These are phyloP conservation scores for Pica pica DNA, from an alignment of 2,113 vertebrate genomes.

Conservation along the genomic window DNA sequence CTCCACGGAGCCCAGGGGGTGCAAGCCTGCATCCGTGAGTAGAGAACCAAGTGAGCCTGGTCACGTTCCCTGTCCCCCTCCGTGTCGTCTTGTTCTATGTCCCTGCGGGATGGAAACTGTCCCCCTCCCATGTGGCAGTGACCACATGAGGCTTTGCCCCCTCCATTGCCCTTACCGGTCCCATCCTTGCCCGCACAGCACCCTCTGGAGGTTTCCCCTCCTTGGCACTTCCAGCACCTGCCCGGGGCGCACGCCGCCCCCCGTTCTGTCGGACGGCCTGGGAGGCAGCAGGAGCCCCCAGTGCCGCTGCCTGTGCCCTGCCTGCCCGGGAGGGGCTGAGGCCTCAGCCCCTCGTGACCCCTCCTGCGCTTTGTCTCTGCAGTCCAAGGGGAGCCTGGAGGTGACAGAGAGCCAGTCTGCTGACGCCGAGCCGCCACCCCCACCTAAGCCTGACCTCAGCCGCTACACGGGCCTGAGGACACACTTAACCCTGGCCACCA, in stretches of 20 bases:
- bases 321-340: neutral
- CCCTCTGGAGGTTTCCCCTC: neutral
- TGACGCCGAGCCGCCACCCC: conserved; percentile 90
- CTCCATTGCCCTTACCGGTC: neutral
- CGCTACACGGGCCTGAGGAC: conserved; percentile 89
- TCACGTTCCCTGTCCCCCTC: neutral
- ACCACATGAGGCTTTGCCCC: neutral
- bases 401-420: conserved; percentile 94
- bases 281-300: neutral
- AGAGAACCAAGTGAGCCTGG: conserved; percentile 45
- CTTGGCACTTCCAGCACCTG: neutral
- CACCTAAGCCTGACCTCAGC: conserved; percentile 91
- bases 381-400: conserved; percentile 95
- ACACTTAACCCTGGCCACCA: conserved; percentile 77
- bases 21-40: conserved; percentile 30
- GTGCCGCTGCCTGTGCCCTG: fast-evolving
- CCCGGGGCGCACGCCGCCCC: fast-evolving
- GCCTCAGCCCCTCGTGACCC: neutral
- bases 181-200: fast-evolving
- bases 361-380: conserved; percentile 23
- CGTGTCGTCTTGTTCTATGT: neutral
- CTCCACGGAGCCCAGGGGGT: conserved; percentile 4
- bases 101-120: neutral
- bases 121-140: neutral
- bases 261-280: fast-evolving